phyloP scores from a whole-genome alignment of 2,888 invertebrate species.

The Vesta saturnalis region DNA sequence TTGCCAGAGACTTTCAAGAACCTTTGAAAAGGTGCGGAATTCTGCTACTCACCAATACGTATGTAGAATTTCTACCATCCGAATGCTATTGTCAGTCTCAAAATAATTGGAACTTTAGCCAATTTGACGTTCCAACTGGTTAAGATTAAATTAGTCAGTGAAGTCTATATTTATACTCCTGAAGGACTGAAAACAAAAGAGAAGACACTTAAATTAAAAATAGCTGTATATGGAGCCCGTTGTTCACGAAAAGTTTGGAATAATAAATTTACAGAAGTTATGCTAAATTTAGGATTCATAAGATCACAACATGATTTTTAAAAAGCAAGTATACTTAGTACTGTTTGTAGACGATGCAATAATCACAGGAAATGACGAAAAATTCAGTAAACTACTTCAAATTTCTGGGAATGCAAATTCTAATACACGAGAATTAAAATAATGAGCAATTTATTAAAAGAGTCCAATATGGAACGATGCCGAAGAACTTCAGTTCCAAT shows the following conservation, averaged over 20 bases:
- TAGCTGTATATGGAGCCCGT: conserved; percentile 10
- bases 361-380: not conserved
- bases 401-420: conserved; percentile 26
- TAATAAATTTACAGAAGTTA: conserved; percentile 20
- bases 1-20: conserved; percentile 44
- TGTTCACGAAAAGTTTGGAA: conserved; percentile 23
- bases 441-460: not conserved
- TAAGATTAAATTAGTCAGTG: conserved; percentile 23
- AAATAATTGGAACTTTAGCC: conserved; percentile 23
- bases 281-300: conserved; percentile 20
- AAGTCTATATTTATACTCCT: conserved; percentile 23
- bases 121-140: conserved; percentile 31
- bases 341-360: too few species aligned
- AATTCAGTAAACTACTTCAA: conserved; percentile 5
- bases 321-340: conserved; percentile 14
- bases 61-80: conserved; percentile 18
- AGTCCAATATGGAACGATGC: too few species aligned
- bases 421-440: not conserved
- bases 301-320: conserved; percentile 23
- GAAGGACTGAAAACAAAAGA: conserved; percentile 14
- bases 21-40: conserved; percentile 17
- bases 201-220: not conserved
- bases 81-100: conserved; percentile 11
- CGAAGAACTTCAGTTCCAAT: too few species aligned
- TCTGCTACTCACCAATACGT: too few species aligned